phyloP scores from a whole-genome alignment of 2,113 vertebrate species.

The Solenodon paradoxus region DNA sequence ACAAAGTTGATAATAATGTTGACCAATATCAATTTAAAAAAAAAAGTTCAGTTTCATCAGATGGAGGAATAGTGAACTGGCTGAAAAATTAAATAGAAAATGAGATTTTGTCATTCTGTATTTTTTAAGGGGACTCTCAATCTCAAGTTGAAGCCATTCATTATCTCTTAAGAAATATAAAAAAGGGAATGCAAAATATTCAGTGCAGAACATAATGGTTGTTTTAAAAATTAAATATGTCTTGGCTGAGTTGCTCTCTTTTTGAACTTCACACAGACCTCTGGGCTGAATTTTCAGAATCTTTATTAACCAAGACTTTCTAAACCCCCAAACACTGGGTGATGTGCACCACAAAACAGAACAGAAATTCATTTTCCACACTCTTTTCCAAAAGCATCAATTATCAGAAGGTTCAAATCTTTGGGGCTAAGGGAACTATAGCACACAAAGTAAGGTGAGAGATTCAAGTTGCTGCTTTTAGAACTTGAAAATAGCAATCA shows the following conservation, averaged over 20 bases:
- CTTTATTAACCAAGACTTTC: slow-evolving; percentile 9
- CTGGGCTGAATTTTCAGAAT: neutral
- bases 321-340: neutral
- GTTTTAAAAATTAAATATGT: slow-evolving; percentile 35
- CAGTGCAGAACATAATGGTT: neutral
- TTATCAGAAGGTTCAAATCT: neutral
- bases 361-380: slow-evolving; percentile 17
- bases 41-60: neutral
- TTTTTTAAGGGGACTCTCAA: neutral
- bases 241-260: neutral
- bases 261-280: neutral
- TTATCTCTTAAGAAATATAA: neutral
- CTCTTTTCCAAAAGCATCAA: slow-evolving; percentile 6
- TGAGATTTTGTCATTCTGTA: neutral
- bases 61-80: neutral
- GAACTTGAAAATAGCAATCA: neutral
- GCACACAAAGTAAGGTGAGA: neutral
- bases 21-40: neutral
- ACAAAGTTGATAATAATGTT: neutral
- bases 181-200: slow-evolving; percentile 22
- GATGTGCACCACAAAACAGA: slow-evolving; percentile 1
- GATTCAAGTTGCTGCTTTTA: neutral
- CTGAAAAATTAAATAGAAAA: neutral
- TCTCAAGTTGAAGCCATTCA: neutral
- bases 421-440: neutral